These are phyloP conservation scores for Syndactyla subalaris DNA, from an alignment of 2,797 vertebrate species.

Conservation along the genomic window DNA sequence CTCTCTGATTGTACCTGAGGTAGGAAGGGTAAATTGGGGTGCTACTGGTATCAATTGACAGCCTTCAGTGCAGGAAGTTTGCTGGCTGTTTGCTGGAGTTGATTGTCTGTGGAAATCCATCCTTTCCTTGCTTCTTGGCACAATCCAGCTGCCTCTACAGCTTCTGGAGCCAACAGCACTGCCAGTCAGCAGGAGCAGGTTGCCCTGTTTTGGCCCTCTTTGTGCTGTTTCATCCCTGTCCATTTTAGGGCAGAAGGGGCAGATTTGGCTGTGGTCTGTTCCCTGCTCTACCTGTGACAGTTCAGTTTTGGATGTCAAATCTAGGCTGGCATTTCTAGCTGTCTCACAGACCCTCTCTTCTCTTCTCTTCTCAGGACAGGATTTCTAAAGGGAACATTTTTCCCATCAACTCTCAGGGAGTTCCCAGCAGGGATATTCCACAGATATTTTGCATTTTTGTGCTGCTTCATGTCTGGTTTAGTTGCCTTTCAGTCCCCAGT, in stretches of 20 bases:
- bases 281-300: neutral
- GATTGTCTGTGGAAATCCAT: neutral
- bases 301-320: neutral
- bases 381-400: neutral
- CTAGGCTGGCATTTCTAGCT: neutral
- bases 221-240: neutral
- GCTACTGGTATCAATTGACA: neutral
- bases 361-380: neutral
- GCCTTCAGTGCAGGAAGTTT: neutral
- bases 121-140: neutral
- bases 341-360: neutral
- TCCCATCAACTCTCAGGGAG: neutral
- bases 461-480: neutral
- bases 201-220: neutral
- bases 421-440: neutral
- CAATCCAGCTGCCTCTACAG: neutral
- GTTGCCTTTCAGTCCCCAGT: neutral
- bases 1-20: neutral
- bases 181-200: neutral
- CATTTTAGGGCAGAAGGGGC: neutral
- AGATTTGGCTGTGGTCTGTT: neutral
- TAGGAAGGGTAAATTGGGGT: neutral
- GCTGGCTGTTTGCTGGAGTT: neutral
- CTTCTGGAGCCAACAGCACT: neutral
- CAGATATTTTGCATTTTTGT: constrained; percentile 13